Percentiles rank a stretch among this genome's conserved stretches.
These are phyloP conservation scores for Halichondria panicea DNA, from an alignment of 37 sponge, comb jelly and placozoan genomes.

Conservation along the genomic window DNA sequence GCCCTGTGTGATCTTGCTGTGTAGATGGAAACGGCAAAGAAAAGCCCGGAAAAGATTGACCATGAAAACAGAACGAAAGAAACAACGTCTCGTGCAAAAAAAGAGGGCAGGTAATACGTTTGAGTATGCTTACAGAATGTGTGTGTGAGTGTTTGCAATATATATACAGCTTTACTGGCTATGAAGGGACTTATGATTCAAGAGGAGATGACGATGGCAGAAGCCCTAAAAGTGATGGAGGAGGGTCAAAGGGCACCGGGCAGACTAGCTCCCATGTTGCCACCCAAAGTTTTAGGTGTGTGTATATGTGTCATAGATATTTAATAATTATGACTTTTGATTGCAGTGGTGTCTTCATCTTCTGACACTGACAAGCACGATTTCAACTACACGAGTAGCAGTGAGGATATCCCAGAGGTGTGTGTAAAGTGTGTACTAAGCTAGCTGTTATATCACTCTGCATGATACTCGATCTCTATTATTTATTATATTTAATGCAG, in stretches of 20 bases:
- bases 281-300: constrained; percentile 54
- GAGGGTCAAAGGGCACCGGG: constrained; percentile 39
- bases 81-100: constrained; percentile 39
- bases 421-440: no score
- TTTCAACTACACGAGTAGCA: constrained; percentile 48
- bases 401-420: constrained; percentile 23
- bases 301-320: background rate
- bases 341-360: constrained; percentile 62
- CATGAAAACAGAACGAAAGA: constrained; percentile 71
- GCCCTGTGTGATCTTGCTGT: constrained; percentile 61
- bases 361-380: constrained; percentile 63
- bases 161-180: constrained; percentile 37
- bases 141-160: background rate
- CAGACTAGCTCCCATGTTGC: constrained; percentile 19
- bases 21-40: constrained; percentile 54
- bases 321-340: background rate
- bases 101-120: constrained; percentile 42
- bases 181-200: constrained; percentile 76
- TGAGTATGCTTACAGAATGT: background rate
- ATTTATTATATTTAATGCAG: no score
- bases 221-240: constrained; percentile 58
- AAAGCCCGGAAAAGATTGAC: constrained; percentile 62
- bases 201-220: constrained; percentile 39
- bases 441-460: no score
- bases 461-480: no score